Evolutionary conservation across 92 coral and sea anemone species (phyloP), one percentile per base, ranked within the genome.

Genomic region (Zoanthus sansibaricus): DNA sequence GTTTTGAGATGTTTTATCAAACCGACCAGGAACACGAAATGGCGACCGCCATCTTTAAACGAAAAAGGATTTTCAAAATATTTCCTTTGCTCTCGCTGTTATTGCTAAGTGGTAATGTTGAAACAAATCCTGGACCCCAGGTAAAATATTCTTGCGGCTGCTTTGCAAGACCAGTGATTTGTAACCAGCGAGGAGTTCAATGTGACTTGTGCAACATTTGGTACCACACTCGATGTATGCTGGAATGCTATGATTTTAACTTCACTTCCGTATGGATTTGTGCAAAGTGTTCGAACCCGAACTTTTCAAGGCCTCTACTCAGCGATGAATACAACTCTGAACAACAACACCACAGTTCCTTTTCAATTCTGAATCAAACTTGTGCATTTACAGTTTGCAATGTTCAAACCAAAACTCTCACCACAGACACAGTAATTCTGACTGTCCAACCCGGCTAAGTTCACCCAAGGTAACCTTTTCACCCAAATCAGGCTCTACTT

Each of bases 151-250:
- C 49, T 16, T 71, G 49, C 33, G 46, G 76, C 9, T 71, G 76
- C 33, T 71, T 1, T 37, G 76, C 46, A 3, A 71, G 49, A 71
- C 49, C 47, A 71, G 49, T 71, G 76, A 71, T 15, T 7, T 71
- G 17, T 71, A 71, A 69, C 12, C 74, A 69, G 74, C 76, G 76
- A 32, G 76, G 76, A 33, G 49, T 18, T 44, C 8, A 72, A 72
- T 8, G 76, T 72, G 76, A 72, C 20, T 32, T 72, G 76, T 68
- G 72, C 72, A 68, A 68, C 5, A 68, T n/a, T 68, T 68, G 72
- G 72, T 68, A 9, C 20, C 72, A 68, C 32, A 68, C 32, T 68
- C 32, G 72, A 3, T n/a, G 72, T 68, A 68, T 68, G 72, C 32
- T 68, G 31, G 33, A 8, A 68, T 68, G 72, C 72, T 68, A 3